These are phyloP conservation scores for Noturus placidus DNA, from an alignment of 2,113 vertebrate genomes.

Conservation along the genomic window DNA sequence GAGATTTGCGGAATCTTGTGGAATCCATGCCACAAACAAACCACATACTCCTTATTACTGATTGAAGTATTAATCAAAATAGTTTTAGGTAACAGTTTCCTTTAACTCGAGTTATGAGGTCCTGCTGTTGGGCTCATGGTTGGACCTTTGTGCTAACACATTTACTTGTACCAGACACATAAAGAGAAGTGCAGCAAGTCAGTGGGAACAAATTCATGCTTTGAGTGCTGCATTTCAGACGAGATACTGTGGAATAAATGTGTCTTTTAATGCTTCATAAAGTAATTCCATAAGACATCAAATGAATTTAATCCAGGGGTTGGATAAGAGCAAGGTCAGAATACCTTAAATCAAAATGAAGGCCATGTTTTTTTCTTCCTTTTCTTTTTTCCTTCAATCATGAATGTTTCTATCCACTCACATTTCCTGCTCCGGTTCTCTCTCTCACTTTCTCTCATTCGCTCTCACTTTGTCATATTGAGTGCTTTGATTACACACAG, in stretches of 20 bases:
- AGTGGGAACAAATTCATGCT: constrained; percentile 40
- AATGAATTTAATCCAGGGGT: constrained; percentile 51
- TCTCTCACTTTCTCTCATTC: constrained; percentile 18
- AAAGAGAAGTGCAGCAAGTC: constrained; percentile 30
- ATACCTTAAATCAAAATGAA: constrained; percentile 53
- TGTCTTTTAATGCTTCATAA: constrained; percentile 57
- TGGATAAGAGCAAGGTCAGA: constrained; percentile 55
- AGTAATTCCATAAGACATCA: constrained; percentile 56
- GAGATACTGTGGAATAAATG: constrained; percentile 39
- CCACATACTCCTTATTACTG: neutral
- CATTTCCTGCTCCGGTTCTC: neutral
- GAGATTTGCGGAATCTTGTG: neutral
- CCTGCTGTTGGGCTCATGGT: neutral
- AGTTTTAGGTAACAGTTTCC: neutral
- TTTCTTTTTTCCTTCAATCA: neutral
- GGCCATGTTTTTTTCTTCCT: constrained; percentile 28
- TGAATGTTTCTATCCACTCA: constrained; percentile 3
- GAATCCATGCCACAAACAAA: neutral
- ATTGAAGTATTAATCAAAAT: neutral
- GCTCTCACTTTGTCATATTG: constrained; percentile 13
- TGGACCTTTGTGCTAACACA: neutral
- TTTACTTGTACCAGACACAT: neutral
- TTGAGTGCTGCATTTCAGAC: constrained; percentile 36
- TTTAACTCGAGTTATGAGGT: neutral
- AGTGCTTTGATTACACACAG: constrained; percentile 35